A percentile compares a stretch with the other conserved stretches of the same genome.
These are phyloP conservation scores for Trichonephila clavata DNA, from an alignment of 1,140 invertebrate genomes.

Conservation along the genomic window DNA sequence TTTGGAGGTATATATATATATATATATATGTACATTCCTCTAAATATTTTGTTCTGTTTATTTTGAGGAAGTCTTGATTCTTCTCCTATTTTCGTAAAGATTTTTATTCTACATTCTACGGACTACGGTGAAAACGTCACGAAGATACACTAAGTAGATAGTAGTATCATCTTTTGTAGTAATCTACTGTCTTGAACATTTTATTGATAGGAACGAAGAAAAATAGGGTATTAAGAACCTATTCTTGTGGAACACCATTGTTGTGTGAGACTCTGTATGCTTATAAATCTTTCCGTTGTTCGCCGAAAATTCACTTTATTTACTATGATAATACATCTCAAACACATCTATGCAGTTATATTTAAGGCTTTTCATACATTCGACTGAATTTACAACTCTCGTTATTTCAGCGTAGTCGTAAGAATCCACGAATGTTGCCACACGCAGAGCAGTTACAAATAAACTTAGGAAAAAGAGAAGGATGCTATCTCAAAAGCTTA, in stretches of 20 bases:
- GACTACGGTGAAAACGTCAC: too few species aligned
- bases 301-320: neutral
- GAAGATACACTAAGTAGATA: neutral
- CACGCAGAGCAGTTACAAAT: too few species aligned
- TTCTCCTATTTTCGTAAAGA: too few species aligned
- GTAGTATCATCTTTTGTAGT: neutral
- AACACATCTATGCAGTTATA: neutral
- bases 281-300: neutral
- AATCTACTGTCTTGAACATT: neutral
- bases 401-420: neutral
- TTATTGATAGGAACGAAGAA: slow-evolving; percentile 3
- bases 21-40: too few species aligned
- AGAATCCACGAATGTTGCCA: neutral
- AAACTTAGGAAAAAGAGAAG: too few species aligned
- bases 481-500: too few species aligned
- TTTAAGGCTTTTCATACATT: neutral
- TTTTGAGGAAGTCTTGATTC: too few species aligned
- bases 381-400: neutral
- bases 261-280: neutral
- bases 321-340: neutral
- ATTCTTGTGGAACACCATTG: slow-evolving; percentile 14
- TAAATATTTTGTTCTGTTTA: too few species aligned
- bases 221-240: slow-evolving; percentile 5
- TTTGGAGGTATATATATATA: too few species aligned
- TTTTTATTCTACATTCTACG: too few species aligned